Evolutionary conservation across 2,888 invertebrate genomes (phyloP), one percentile per base, ranked within the genome.

Genomic region (Habroteleia sp.): DNA sequence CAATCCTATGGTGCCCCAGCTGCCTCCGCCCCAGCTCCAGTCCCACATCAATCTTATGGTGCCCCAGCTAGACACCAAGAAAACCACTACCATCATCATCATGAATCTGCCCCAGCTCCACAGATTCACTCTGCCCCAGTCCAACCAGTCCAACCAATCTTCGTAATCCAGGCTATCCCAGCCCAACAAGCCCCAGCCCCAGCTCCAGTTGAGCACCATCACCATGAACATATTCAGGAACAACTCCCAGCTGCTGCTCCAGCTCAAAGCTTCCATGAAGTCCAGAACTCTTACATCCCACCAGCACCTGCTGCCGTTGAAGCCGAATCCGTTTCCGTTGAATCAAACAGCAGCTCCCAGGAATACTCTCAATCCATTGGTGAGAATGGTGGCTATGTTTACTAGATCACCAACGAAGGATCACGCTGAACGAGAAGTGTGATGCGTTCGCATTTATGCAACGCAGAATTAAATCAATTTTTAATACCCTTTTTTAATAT

Each of bases 371-470:
- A 85, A 42, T 76, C 79, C 0, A 77, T 75, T 10, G 83, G 31
- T 16, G 56, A 54, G 33, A 84, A 87, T 25, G 87, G 87, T 42
- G 87, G 85, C 23, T 88, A 88, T 71, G 58, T 85, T 44, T 88
- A 88, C 76, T 73, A 73, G 27, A 16, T 29, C 35, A 42, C 46
- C 39, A 42, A 44, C 10, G 52, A 48, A 29, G 39, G 39, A 46
- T 20, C 33, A 14, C 16, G 6, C 10, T 48, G 29, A 39, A n/a
- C 11, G 31, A 56, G 46, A 56, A 65, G 42, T 65, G 52, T 42
- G 25, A 52, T 42, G 20, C 41, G 20, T 37, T 2, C 1, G 14
- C 39, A n/a, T n/a, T n/a, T n/a, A n/a, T n/a, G n/a, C n/a, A n/a
- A 33, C 20, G 14, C 23, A 11, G 7, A 16, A 14, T 10, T 23